These are phyloP conservation scores for Haliclona indistincta DNA, from an alignment of 37 sponge, comb jelly and placozoan species.

Conservation along the genomic window DNA sequence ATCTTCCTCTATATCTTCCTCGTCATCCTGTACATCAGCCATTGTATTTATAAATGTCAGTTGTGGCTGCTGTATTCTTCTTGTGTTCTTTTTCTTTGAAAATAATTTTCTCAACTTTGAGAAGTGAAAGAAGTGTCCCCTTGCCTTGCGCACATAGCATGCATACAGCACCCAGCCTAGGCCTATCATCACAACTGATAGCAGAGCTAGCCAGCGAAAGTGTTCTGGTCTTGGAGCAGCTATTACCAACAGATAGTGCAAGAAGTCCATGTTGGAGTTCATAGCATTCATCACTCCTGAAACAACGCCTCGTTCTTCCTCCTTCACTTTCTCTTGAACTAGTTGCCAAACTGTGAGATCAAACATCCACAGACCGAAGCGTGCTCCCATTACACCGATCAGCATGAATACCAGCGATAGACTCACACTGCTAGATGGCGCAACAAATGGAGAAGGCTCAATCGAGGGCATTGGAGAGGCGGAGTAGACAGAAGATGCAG, in stretches of 20 bases:
- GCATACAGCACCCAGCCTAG: constrained; percentile 68
- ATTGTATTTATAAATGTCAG: too few species aligned
- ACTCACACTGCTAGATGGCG: constrained; percentile 11
- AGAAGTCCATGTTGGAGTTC: constrained; percentile 89
- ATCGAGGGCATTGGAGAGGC: constrained; percentile 18
- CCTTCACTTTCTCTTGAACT: constrained; percentile 83
- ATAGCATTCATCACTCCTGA: constrained; percentile 92
- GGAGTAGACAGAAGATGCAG: neutral
- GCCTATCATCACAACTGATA: constrained; percentile 70
- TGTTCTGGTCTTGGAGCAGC: constrained; percentile 73
- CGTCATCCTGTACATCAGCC: too few species aligned
- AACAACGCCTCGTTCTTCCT: constrained; percentile 87
- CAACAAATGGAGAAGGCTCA: too few species aligned
- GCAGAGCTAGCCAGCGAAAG: constrained; percentile 70
- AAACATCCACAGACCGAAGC: constrained; percentile 95
- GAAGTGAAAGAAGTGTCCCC: constrained; percentile 77
- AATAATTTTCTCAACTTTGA: too few species aligned
- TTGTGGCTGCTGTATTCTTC: too few species aligned
- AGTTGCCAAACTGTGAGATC: constrained; percentile 87
- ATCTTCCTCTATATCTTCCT: too few species aligned
- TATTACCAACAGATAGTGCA: constrained; percentile 85
- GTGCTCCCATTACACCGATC: constrained; percentile 68
- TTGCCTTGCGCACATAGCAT: constrained; percentile 46
- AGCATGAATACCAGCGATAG: constrained; percentile 55
- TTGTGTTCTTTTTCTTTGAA: too few species aligned